Evolutionary conservation across 2,797 vertebrate genomes (phyloP).

Genomic region (Glyptemys insculpta): DNA sequence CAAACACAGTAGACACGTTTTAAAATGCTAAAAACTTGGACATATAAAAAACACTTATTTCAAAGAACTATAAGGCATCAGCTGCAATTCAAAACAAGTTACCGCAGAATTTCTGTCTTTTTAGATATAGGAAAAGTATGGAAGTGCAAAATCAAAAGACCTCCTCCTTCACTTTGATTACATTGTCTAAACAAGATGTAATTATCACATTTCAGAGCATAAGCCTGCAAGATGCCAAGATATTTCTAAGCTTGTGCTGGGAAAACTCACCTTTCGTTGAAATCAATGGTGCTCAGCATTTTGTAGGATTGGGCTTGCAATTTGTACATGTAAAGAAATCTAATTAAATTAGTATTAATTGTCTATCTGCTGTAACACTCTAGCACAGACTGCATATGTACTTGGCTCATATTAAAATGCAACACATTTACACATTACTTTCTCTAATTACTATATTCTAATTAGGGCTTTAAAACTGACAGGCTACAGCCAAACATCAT

Average conservation of each 20-base stretch:
- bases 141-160: neutral
- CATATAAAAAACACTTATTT: neutral
- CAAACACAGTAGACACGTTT: neutral
- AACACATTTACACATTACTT: neutral
- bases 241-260: neutral
- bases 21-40: neutral
- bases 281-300: neutral
- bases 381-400: neutral
- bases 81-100: neutral
- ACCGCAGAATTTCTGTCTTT: neutral
- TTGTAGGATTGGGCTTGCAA: neutral
- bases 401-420: neutral
- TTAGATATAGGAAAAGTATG: neutral
- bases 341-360: neutral
- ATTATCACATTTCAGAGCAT: neutral
- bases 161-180: neutral
- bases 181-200: neutral
- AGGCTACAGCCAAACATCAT: neutral
- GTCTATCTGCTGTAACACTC: neutral
- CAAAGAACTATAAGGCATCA: neutral
- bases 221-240: neutral
- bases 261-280: neutral
- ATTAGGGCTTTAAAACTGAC: fast-evolving
- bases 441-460: neutral
- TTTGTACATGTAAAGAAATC: neutral